Conservation (phyloP, 2,113 vertebrate species). For the Neoarius graeffei region DNA sequence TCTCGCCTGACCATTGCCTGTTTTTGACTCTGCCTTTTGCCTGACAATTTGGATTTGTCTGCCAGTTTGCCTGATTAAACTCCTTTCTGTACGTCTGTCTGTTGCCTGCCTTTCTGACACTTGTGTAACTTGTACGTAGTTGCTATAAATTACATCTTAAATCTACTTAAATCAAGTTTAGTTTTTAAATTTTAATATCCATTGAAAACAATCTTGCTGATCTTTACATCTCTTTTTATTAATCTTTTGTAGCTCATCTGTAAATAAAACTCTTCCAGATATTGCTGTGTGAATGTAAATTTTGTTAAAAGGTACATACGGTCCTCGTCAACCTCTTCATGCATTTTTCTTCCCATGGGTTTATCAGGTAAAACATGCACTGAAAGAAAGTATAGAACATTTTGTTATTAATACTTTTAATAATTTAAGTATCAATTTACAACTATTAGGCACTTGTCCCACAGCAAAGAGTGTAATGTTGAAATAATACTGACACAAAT, state of each 20-base stretch:
- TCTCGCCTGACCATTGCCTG: too few relatives aligned
- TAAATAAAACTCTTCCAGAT: background rate
- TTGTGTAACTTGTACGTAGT: background rate
- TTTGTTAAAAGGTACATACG: slow-evolving; percentile 70
- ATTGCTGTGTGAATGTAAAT: background rate
- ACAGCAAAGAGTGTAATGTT: background rate
- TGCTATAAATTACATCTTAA: background rate
- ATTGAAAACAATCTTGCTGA: background rate
- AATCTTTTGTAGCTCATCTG: background rate
- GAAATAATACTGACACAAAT: background rate
- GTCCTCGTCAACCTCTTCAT: slow-evolving; percentile 67
- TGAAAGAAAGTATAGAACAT: slow-evolving; percentile 53
- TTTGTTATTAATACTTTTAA: background rate
- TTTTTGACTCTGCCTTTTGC: too few relatives aligned
- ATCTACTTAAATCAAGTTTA: background rate
- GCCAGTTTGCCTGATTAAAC: too few relatives aligned
- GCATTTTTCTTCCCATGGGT: slow-evolving; percentile 76
- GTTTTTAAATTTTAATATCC: background rate
- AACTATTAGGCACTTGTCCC: background rate
- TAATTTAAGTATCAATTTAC: background rate
- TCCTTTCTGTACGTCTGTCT: too few relatives aligned
- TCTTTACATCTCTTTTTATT: background rate
- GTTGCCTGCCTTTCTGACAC: too few relatives aligned
- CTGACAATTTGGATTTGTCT: too few relatives aligned
- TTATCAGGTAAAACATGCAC: slow-evolving; percentile 81